Evolutionary conservation across 2,888 invertebrate genomes (phyloP).

Genomic region (Patella depressa): DNA sequence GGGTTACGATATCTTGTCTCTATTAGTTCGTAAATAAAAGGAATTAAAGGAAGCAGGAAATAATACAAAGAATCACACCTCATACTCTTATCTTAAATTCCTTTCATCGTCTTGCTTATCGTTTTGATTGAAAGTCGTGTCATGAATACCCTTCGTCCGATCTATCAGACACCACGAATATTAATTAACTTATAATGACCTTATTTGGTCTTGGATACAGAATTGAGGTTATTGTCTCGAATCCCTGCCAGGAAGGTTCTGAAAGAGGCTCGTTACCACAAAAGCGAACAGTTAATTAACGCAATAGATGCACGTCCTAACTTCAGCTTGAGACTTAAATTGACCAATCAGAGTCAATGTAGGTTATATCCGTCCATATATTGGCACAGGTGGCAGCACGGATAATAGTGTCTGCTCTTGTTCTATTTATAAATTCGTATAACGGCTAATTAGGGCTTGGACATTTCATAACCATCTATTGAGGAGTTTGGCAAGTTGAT

Average conservation of each 20-base stretch:
- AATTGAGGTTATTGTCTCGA: not conserved
- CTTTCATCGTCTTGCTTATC: not conserved
- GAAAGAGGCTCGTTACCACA: not conserved
- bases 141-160: not conserved
- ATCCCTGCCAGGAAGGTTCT: not conserved
- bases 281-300: not conserved
- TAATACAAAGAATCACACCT: too few species aligned
- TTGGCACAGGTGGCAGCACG: conserved; percentile 4
- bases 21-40: too few species aligned
- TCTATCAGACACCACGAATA: conserved; percentile 5
- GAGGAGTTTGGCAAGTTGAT: too few species aligned
- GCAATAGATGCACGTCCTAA: not conserved
- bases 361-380: conserved; percentile 1
- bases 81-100: too few species aligned
- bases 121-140: conserved; percentile 3
- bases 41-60: too few species aligned
- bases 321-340: not conserved
- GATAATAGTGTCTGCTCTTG: not conserved
- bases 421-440: conserved; percentile 9
- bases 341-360: conserved; percentile 1
- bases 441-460: not conserved
- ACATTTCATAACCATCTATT: not conserved
- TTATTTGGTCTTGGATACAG: not conserved
- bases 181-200: conserved; percentile 12
- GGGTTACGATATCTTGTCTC: too few species aligned